Evolutionary conservation across 2,113 vertebrate species (phyloP).

Genomic region (Oryzias javanicus): DNA sequence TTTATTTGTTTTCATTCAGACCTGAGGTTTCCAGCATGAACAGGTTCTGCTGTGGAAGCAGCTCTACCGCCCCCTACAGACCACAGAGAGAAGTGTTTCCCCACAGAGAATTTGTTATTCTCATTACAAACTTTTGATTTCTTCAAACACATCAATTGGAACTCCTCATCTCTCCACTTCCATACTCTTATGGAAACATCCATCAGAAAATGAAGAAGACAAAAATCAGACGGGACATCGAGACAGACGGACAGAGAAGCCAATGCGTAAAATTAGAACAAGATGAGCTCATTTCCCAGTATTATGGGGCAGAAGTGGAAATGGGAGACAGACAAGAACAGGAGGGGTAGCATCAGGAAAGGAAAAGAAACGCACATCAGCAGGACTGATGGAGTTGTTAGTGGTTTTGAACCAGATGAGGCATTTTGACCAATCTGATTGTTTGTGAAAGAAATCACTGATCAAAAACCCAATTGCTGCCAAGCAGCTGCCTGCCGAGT

Average conservation of each 20-base stretch:
- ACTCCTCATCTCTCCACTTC: constrained; percentile 65
- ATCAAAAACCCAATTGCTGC: constrained; percentile 92
- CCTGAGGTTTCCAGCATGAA: too few species aligned
- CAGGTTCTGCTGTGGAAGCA: too few species aligned
- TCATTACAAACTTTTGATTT: constrained; percentile 70
- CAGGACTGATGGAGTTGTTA: constrained; percentile 80
- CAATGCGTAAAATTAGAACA: constrained; percentile 66
- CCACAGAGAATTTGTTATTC: constrained; percentile 53
- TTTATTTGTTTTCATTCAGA: constrained; percentile 32
- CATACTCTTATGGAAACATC: constrained; percentile 46
- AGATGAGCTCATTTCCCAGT: constrained; percentile 68
- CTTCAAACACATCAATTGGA: constrained; percentile 56
- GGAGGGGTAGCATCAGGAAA: constrained; percentile 40
- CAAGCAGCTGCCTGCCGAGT: constrained; percentile 84
- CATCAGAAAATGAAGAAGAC: constrained; percentile 46
- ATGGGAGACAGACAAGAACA: constrained; percentile 36
- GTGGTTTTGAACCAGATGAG: constrained; percentile 92
- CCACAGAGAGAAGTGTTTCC: neutral
- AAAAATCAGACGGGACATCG: constrained; percentile 23
- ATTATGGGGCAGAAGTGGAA: constrained; percentile 72
- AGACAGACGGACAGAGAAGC: constrained; percentile 31
- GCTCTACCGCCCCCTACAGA: constrained; percentile 60
- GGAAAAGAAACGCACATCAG: constrained; percentile 44
- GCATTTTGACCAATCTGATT: constrained; percentile 95
- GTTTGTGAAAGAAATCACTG: constrained; percentile 98